Base-by-base conservation (phyloP, 2,797 vertebrate species). In the Tachyglossus aculeatus region DNA sequence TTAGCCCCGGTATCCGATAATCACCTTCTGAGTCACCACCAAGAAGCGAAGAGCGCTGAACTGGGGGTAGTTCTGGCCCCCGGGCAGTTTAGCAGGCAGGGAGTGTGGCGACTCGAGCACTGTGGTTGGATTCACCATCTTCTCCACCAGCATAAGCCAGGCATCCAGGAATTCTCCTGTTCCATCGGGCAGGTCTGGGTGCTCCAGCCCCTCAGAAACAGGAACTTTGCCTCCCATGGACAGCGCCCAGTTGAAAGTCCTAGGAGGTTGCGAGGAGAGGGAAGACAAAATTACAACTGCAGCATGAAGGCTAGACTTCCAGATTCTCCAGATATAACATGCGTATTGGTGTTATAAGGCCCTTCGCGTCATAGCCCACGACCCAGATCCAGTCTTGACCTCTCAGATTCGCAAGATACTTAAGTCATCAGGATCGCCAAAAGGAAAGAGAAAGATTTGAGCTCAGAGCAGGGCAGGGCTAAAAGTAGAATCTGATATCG, bases 91-190 rank as follows among this genome's bases (percentile, higher is more conserved):
- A 86, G 95, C 96, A 19, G 97, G 97, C 71, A 98, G 82, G 1
- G 96, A 96, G 81, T 98, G 97, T 25, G 97, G 97, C 0, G 97
- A 98, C 83, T 98, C 97, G 84, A 98, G 89, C 68, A 98, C 97
- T 0, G 97, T 98, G 81, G 96, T 98, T 59, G 97, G 97, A 83
- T 98, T 98, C 82, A 98, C 97, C 97, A 98, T 98, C 86, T 98
- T 98, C 90, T 98, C 97, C 82, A 98, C 97, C 74, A 98, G 84
- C 97, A 98, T 98, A 29, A 98, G 91, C 97, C 97, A 98, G 12
- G 97, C 97, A 64, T 98, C 97, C 75, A 98, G 84, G 66, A 98
- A 98, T 87, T 98, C 97, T 15, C 97, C 97, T 0, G 97, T 98
- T 14, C 97, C 97, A 68, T 98, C 97, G 7, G 97, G 97, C 39